A percentile compares a stretch with the other conserved stretches of the same genome.
Evolutionary conservation across 2,113 vertebrate genomes (phyloP).

Genomic region (Fulmarus glacialis): DNA sequence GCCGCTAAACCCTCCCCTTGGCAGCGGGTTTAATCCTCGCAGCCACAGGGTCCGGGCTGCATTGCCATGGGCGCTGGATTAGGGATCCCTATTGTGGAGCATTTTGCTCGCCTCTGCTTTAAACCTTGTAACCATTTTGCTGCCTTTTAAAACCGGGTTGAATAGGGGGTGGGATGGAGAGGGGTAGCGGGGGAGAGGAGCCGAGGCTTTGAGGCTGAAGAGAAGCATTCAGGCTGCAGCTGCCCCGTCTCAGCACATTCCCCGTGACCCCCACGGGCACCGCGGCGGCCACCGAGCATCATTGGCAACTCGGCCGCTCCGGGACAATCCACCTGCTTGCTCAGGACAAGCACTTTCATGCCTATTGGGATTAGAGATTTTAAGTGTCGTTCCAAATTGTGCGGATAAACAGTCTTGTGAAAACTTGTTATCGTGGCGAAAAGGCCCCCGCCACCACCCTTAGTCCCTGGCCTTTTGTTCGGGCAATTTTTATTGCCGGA

Average conservation of each 20-base stretch:
- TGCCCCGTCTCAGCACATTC: constrained; percentile 68
- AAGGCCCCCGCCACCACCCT: constrained; percentile 66
- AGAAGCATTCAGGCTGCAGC: constrained; percentile 72
- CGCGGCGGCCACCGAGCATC: constrained; percentile 59
- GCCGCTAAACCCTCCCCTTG: background rate
- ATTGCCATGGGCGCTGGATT: constrained; percentile 60
- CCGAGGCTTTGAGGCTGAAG: constrained; percentile 54
- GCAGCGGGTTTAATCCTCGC: constrained; percentile 65
- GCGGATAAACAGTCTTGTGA: constrained; percentile 85
- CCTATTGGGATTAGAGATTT: constrained; percentile 88
- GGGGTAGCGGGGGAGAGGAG: background rate
- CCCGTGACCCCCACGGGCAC: constrained; percentile 54
- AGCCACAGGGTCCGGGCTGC: constrained; percentile 9
- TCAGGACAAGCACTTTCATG: constrained; percentile 82
- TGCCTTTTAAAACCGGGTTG: constrained; percentile 54
- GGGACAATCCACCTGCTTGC: constrained; percentile 73
- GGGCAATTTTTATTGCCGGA: constrained; percentile 87
- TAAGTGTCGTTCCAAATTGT: constrained; percentile 77
- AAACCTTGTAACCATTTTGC: constrained; percentile 64
- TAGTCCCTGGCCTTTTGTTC: constrained; percentile 80
- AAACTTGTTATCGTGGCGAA: constrained; percentile 85
- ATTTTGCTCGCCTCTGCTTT: constrained; percentile 72
- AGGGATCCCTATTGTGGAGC: constrained; percentile 60
- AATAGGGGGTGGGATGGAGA: constrained; percentile 54
- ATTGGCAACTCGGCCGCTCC: constrained; percentile 31